Base-by-base conservation (phyloP, 1,140 invertebrate genomes). In the Ceratitis capitata region DNA sequence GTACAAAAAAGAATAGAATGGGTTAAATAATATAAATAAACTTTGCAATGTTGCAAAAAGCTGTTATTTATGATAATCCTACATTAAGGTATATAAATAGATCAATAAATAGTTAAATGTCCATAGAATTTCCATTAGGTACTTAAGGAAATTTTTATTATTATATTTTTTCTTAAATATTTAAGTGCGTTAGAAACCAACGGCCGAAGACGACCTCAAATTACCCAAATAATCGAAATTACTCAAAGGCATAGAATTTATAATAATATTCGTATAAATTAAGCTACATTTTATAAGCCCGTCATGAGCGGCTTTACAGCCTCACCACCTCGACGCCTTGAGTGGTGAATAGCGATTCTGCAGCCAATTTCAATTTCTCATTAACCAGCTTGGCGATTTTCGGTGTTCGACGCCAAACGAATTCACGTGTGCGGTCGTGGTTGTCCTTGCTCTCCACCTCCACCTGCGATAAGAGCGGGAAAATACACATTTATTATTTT, bases 371-470 rank as follows among this genome's bases (percentile, higher is more conserved):
- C 16, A 97, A 92, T 92, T 97, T 96, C 89, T 96, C 94, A 3
- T 96, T 96, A 7, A 97, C 96, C 14, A 97, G 93, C 87, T 96
- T 95, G 19, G 96, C 96, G 84, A 97, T 96, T 88, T 96, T 94
- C 0, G 96, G 94, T 83, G 96, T 97, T 87, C 95, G 94, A 87
- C 94, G 95, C 96, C 96, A 97, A 14, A 97, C 95, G 86, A 96
- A 95, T 91, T 97, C 96, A 78, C 95, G 93, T 5, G 96, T 97
- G 88, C 96, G 94, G 90, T 97, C 96, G 87, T 97, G 96, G 89
- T 97, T 96, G 88, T 96, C 95, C 45, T 93, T 92, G 92, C 95
- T 96, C 86, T 97, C 96, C 19, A 97, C 95, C 87, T 96, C 93
- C 23, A 97, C 95, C 96, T 97, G 91, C 69, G 92, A 92, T 82